Evolutionary conservation across 2,888 invertebrate genomes (phyloP), one percentile per base, ranked within the genome.

Genomic region (Hirtodrosophila alboralis): DNA sequence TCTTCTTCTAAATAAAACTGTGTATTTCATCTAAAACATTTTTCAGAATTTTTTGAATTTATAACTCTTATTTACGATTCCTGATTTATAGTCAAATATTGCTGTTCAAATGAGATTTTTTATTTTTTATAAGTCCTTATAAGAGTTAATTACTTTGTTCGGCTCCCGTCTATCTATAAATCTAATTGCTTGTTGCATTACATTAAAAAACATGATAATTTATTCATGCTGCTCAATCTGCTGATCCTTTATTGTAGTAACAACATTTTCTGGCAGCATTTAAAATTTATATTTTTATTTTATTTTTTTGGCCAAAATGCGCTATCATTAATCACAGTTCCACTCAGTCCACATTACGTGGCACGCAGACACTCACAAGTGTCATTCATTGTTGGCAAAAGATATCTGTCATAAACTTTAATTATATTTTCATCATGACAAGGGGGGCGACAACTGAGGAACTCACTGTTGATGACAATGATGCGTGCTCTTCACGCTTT

Each of bases 381-480:
- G 61, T 72, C 75, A 71, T 58, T 79, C 75, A 71, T 78, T 84
- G 86, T 75, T 83, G 58, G 52, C 70, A 56, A 58, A 68, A 86
- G 76, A 80, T 71, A 84, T 67, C 80, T 86, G 86, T 81, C 80
- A 84, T 79, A 81, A 81, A 86, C 84, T 81, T 81, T 86, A 86
- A 81, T 86, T 81, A 81, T 84, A 86, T 81, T 86, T 86, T 74
- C 86, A 84, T 63, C 76, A 70, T 64, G 79, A 64, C 63, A 62
- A 57, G 54, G 62, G 49, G 62, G 38, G 40, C 59, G 43, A 36
- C 41, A 43, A 57, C 28, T n/a, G n/a, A n/a, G n/a, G n/a, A 33
- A 14, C 37, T 33, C 34, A 13, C 31, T 63, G 56, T 27, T 60
- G 64, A 52, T 51, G 64, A 51, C 48, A 37, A 61, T 59, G 80